phyloP scores from a whole-genome alignment of 2,797 vertebrate species.

The Amblyraja radiata region DNA sequence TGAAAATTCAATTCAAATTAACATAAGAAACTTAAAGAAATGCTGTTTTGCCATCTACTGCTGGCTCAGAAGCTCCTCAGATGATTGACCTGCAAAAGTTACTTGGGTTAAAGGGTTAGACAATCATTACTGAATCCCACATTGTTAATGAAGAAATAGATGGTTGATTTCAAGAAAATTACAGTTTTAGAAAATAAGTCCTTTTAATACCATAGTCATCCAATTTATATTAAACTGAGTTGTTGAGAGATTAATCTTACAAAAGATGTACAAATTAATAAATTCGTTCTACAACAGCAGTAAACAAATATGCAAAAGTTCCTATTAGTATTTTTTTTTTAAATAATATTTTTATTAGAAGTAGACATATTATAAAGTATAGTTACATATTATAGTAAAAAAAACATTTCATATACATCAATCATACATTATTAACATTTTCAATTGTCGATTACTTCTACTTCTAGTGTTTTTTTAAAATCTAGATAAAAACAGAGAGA shows the following conservation, averaged over 20 bases:
- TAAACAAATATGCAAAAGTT: background rate
- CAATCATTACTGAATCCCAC: background rate
- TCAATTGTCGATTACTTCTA: too few species aligned
- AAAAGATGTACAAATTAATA: background rate
- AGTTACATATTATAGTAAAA: too few species aligned
- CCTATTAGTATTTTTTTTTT: background rate
- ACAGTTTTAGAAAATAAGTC: background rate
- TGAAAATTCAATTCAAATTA: slow-evolving; percentile 6
- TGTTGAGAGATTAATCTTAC: background rate
- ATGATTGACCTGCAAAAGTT: background rate
- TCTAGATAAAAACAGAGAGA: too few species aligned
- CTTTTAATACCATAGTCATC: background rate
- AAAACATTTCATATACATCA: too few species aligned
- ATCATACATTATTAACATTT: too few species aligned
- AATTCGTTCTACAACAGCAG: background rate
- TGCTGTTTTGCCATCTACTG: background rate
- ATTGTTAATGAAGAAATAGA: background rate
- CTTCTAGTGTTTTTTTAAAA: too few species aligned
- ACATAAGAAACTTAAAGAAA: background rate
- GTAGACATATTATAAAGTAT: too few species aligned
- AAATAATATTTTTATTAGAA: too few species aligned
- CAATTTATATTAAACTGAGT: background rate
- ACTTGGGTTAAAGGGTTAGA: background rate
- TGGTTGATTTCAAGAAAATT: background rate
- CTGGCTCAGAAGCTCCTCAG: background rate